Evolutionary conservation across 2,797 vertebrate species (phyloP).

Genomic region (Caiman crocodilus): DNA sequence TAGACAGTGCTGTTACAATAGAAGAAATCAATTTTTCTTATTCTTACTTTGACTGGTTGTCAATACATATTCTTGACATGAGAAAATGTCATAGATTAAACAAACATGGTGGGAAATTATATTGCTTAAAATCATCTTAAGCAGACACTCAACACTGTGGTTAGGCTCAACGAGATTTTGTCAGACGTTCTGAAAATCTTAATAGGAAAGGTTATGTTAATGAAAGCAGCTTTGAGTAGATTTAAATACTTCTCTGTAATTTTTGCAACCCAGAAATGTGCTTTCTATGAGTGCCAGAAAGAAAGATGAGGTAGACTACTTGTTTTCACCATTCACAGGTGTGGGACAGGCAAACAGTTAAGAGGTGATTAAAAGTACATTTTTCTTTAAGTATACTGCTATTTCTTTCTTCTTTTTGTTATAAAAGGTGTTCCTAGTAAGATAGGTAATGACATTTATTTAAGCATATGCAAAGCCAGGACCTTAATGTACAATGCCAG

Average conservation of each 20-base stretch:
- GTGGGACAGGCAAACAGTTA: neutral
- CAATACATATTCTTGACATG: neutral
- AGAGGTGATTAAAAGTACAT: neutral
- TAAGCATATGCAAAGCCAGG: neutral
- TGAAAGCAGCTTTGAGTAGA: slow-evolving; percentile 1
- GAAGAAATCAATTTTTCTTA: neutral
- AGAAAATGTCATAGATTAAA: neutral
- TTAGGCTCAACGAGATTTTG: slow-evolving; percentile 25
- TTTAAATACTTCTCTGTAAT: neutral
- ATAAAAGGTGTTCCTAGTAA: neutral
- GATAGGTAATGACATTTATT: neutral
- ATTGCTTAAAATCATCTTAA: slow-evolving; percentile 2
- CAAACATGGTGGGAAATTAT: slow-evolving; percentile 5
- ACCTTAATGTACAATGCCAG: neutral
- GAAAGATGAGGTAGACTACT: neutral
- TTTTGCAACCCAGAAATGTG: neutral
- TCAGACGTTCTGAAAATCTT: neutral
- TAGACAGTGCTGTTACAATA: neutral
- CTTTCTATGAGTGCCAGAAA: neutral
- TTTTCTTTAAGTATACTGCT: neutral
- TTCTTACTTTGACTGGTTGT: neutral
- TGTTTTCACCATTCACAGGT: neutral
- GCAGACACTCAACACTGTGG: neutral
- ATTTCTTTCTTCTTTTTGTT: slow-evolving; percentile 9
- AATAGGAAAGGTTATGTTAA: neutral